Evolutionary conservation across 2,888 invertebrate species (phyloP), one percentile per base, ranked within the genome.

Genomic region (Orthonychiurus folsomi): DNA sequence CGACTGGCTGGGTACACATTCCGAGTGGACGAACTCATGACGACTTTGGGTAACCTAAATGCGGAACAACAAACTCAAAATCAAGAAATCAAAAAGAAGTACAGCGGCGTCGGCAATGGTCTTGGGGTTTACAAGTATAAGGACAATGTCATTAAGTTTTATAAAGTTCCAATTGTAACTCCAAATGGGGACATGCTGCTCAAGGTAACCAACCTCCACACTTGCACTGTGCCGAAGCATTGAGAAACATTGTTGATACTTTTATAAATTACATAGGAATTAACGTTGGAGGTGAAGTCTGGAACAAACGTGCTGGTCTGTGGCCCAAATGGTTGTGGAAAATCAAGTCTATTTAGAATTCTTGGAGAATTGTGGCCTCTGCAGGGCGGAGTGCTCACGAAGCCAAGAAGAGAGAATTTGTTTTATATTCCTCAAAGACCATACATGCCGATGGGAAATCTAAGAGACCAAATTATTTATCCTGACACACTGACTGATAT

Each of bases 301-400:
- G 96, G 96, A 50, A 89, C 90, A 80, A 97, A 97, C 80, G 94
- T 97, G 0, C 78, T 97, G n/a, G 93, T 97, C 0, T 96, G 95
- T 77, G 97, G 97, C 0, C 97, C 97, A 1, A 99, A 99, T 77
- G 97, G 99, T 1, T 94, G 96, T 77, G 97, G 97, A 56, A 99
- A 99, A 78, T 93, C 93, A 60, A 96, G 95, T 0, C 82, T 99
- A 74, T 99, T 99, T 82, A 83, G 97, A 63, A 88, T 95, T 75
- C 83, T 99, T 18, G 97, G 97, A 54, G 96, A 94, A 81, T 79
- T 99, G 63, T 99, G 99, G 99, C 97, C 97, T 0, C 81, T 93
- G 63, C 96, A 94, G 82, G 92, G 93, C 25, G 96, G 95, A 1
- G 85, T 85, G 3, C 80, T 99, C 61, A 93, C 90, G 1, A 99